Base-by-base conservation (phyloP, 2,797 vertebrate genomes). In the Brachyrhaphis roseni region DNA sequence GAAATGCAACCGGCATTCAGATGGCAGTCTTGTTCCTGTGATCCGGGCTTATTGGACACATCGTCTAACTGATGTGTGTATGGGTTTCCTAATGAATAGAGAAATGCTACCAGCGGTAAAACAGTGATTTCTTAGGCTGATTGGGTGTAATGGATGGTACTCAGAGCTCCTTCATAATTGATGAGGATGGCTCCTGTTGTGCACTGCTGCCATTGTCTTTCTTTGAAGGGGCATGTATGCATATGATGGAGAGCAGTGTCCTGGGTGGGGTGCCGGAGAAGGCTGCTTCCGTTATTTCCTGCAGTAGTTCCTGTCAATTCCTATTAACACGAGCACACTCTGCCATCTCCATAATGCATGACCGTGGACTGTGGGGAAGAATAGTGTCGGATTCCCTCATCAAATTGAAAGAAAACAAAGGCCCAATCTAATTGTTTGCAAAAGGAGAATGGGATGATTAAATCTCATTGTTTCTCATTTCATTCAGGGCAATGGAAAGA, bases 81-180 rank as follows among this genome's bases (percentile, higher is more conserved):
- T 77, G 79, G 75, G 78, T 72, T 88, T 90, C 57, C 79, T 91
- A 93, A 93, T 93, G 91, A 94, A 93, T 86, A 92, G 88, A 82
- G 84, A 79, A 88, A 90, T 89, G 89, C 89, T 90, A 93, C 93
- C 93, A 89, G 89, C 88, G 90, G 90, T 91, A 92, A 93, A 93
- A 90, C 89, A 93, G 88, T 92, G 90, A 93, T 94, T 93, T 93
- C 90, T 94, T 82, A 88, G 89, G 90, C 91, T 94, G 94, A 95
- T 94, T 94, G 92, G 92, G 84, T 91, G 90, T 94, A 93, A 93
- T 93, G 84, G 89, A 93, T 92, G 88, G 91, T 92, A 90, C 91
- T 93, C 91, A 82, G 85, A 89, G 91, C 89, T 93, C 81, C 87
- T 95, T 94, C 94, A 95, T 95, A 94, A 94, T 95, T 93, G 90